These are phyloP conservation scores for Excalfactoria chinensis DNA, from an alignment of 2,113 vertebrate species.

Conservation along the genomic window DNA sequence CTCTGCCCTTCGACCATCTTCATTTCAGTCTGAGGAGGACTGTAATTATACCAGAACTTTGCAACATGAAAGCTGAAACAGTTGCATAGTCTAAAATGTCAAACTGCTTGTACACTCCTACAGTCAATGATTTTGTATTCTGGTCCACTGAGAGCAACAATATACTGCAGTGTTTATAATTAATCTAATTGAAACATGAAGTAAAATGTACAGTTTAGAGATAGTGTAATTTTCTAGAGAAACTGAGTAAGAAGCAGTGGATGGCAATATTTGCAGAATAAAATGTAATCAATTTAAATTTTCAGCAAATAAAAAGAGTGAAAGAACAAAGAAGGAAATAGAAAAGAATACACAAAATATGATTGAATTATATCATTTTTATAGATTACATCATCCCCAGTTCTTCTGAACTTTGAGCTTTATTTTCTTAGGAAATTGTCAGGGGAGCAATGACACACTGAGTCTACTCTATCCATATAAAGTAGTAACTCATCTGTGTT, in stretches of 20 bases:
- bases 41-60: not conserved
- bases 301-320: not conserved
- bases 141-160: not conserved
- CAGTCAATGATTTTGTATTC: not conserved
- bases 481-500: slow-evolving; percentile 40
- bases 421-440: slow-evolving; percentile 29
- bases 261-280: not conserved
- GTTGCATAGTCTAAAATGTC: not conserved
- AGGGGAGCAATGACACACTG: not conserved
- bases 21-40: not conserved
- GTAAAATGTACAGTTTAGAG: not conserved
- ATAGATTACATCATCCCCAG: not conserved
- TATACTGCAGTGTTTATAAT: not conserved
- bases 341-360: not conserved
- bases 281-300: not conserved
- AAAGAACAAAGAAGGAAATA: not conserved
- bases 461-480: not conserved
- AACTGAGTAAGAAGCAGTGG: not conserved
- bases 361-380: not conserved
- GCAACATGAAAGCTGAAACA: not conserved
- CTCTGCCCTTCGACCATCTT: not conserved
- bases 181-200: slow-evolving; percentile 20
- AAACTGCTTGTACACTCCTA: not conserved
- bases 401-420: slow-evolving; percentile 34
- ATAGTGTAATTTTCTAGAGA: not conserved